phyloP scores from a whole-genome alignment of 2,888 invertebrate species.

The Stenoptilia bipunctidactyla region DNA sequence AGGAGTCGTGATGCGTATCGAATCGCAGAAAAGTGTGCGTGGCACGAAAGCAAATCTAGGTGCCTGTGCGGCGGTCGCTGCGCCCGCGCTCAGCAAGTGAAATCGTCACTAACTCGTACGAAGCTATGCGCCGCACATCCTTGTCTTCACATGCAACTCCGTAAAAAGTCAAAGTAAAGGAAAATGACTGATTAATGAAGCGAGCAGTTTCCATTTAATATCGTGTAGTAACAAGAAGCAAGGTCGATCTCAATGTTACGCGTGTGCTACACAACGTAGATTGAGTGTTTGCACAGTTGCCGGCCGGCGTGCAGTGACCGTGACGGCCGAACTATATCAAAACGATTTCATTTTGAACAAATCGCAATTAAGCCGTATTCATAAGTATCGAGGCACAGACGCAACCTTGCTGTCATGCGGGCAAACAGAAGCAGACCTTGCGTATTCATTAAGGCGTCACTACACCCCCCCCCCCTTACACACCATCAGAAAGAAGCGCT shows the following conservation, averaged over 20 bases:
- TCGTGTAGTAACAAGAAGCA: conserved; percentile 41
- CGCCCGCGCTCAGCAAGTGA: conserved; percentile 12
- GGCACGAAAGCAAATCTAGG: conserved; percentile 4
- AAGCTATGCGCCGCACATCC: conserved; percentile 1
- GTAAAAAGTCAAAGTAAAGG: not conserved
- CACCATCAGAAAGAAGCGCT: too few species aligned
- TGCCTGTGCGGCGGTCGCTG: not conserved
- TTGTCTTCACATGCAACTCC: not conserved
- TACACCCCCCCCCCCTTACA: too few species aligned
- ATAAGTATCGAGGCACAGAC: not conserved
- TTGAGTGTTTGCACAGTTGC: conserved; percentile 35
- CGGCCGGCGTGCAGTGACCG: conserved; percentile 25
- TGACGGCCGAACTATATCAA: conserved; percentile 21
- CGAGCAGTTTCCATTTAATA: conserved; percentile 10
- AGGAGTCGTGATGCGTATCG: conserved; percentile 9
- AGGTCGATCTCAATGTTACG: conserved; percentile 58
- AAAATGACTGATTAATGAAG: conserved; percentile 3
- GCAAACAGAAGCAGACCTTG: not conserved
- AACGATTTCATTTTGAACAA: conserved; percentile 15
- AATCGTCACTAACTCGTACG: conserved; percentile 8
- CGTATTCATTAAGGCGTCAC: not conserved
- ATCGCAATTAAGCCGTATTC: not conserved
- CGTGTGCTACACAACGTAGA: conserved; percentile 20
- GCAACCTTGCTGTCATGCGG: not conserved
- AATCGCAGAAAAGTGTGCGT: conserved; percentile 2